phyloP scores from a whole-genome alignment of 2,888 invertebrate species.

The Steinernema scapterisci region DNA sequence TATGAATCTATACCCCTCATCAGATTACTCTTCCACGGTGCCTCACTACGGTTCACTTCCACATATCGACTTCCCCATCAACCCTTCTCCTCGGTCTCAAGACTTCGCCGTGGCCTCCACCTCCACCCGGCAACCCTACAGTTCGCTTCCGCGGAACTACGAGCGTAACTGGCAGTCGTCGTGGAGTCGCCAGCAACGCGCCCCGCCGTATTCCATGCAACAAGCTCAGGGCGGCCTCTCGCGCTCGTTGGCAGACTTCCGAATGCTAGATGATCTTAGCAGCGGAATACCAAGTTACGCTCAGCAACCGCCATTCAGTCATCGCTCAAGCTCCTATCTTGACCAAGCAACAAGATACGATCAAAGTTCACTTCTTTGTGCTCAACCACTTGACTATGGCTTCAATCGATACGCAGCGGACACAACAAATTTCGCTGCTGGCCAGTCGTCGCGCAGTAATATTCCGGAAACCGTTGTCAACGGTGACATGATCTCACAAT shows the following conservation, averaged over 20 bases:
- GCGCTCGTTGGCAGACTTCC: conserved; percentile 32
- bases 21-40: conserved; percentile 56
- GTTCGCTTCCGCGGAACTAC: conserved; percentile 63
- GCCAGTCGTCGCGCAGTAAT: background rate
- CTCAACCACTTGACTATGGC: conserved; percentile 25
- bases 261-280: conserved; percentile 4
- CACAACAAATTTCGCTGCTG: background rate
- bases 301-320: conserved; percentile 24
- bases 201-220: conserved; percentile 1
- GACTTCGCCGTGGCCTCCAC: conserved; percentile 27
- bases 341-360: conserved; percentile 29
- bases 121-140: conserved; percentile 47
- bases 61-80: conserved; percentile 52
- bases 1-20: conserved; percentile 32
- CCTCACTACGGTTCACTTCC: conserved; percentile 65
- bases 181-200: background rate
- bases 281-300: conserved; percentile 18
- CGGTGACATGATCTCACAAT: conserved; percentile 60
- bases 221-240: conserved; percentile 6
- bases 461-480: background rate
- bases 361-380: conserved; percentile 20
- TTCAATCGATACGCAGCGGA: conserved; percentile 32
- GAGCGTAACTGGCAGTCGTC: conserved; percentile 46
- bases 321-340: conserved; percentile 8
- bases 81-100: conserved; percentile 39